Base-by-base conservation (phyloP, 2,113 vertebrate genomes). In the Macquaria ambigua region DNA sequence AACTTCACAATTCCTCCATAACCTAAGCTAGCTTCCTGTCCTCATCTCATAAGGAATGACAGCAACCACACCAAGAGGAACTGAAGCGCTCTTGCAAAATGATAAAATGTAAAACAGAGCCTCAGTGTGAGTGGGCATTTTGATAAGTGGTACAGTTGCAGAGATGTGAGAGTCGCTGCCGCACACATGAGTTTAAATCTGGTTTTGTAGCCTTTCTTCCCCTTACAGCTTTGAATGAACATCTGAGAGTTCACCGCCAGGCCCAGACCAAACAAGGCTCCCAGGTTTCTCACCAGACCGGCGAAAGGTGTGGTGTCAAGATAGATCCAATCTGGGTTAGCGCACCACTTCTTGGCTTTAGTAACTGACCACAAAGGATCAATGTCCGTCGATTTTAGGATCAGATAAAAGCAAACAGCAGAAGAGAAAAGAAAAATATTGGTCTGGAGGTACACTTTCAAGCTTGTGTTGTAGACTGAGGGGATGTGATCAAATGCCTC, bases 291-390 rank as follows among this genome's bases (percentile, higher is more conserved):
- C 90, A 97, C 93, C 46, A 98, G 93, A 81, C 97, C 96, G 6
- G 96, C 97, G 90, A 98, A 97, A 0, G 97, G 97, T 0, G 96
- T 96, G 0, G 85, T 92, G 81, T 92, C 87, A 0, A 90, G 81
- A 28, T 90, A 69, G 72, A 92, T 96, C 97, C 97, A 98, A 41
- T 97, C 95, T 0, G 96, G 96, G 69, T 97, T 96, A 75, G 94
- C 91, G 23, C 97, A 97, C 96, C 97, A 97, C 81, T 95, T 97
- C 89, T 96, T 97, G 80, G 97, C 97, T 89, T 97, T 96, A 12
- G 90, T 92, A 37, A 97, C 94, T 28, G 97, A 97, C 97, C 97
- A 98, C 1, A 97, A 87, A 64, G 97, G 95, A 90, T 97, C 96
- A 84, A 97, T 94, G 82, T 96, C 92, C 25, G 96, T 87, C 52